Evolutionary conservation across 2,888 invertebrate species (phyloP).

Genomic region (Drosophila algonquin): DNA sequence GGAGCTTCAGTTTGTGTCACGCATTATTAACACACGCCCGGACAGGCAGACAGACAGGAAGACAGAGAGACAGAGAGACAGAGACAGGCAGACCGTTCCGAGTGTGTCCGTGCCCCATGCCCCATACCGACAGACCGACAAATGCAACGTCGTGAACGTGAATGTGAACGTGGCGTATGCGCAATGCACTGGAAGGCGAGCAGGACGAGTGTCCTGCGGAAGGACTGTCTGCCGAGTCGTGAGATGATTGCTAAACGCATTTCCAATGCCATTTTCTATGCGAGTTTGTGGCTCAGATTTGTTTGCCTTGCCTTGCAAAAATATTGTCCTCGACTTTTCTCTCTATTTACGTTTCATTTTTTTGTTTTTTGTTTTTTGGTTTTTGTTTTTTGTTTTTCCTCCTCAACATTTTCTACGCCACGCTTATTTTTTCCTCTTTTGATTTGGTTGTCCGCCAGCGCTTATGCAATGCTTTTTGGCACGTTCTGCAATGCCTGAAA

Average conservation of each 20-base stretch:
- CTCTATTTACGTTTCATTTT: conserved; percentile 36
- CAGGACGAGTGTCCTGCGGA: conserved; percentile 11
- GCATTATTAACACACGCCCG: conserved; percentile 76
- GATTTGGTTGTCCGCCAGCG: conserved; percentile 70
- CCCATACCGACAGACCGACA: conserved; percentile 20
- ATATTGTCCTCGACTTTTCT: conserved; percentile 52
- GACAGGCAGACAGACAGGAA: conserved; percentile 9
- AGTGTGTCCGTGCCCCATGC: conserved; percentile 7
- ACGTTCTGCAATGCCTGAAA: conserved; percentile 64
- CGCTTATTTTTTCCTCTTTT: conserved; percentile 55
- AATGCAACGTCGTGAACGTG: conserved; percentile 60
- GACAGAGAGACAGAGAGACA: neutral
- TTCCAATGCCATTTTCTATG: conserved; percentile 43
- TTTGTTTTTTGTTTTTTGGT: neutral
- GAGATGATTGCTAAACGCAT: conserved; percentile 74
- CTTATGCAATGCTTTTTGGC: conserved; percentile 73
- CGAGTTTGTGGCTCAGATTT: conserved; percentile 59
- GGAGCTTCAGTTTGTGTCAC: conserved; percentile 71
- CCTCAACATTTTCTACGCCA: conserved; percentile 10
- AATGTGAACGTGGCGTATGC: conserved; percentile 53
- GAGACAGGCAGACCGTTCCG: neutral
- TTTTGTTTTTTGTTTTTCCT: neutral
- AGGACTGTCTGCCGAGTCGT: conserved; percentile 57
- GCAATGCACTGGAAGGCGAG: conserved; percentile 38
- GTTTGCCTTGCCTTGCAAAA: conserved; percentile 55